phyloP scores from a whole-genome alignment of 2,888 invertebrate genomes.

The Poecilobothrus nobilitatus region DNA sequence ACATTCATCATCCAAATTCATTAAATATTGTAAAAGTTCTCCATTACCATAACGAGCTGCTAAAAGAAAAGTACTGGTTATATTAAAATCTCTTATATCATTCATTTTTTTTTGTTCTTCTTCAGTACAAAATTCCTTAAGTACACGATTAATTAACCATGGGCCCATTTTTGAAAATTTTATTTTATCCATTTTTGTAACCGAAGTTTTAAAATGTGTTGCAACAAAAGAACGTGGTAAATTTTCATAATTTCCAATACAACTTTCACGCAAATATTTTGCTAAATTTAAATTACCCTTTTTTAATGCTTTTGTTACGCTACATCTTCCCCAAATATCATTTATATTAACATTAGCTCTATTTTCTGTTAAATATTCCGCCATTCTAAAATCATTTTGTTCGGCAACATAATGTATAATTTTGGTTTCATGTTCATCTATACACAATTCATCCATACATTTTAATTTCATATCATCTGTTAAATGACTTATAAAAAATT shows the following conservation, averaged over 20 bases:
- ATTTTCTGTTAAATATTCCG: neutral
- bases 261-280: neutral
- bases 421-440: neutral
- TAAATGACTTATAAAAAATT: neutral
- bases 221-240: neutral
- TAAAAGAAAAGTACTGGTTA: neutral
- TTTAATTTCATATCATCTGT: neutral
- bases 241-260: neutral
- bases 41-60: neutral
- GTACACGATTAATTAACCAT: neutral
- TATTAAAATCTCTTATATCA: neutral
- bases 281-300: conserved; percentile 12
- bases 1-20: neutral
- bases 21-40: neutral
- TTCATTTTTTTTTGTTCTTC: neutral
- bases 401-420: neutral
- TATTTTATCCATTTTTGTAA: neutral
- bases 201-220: neutral
- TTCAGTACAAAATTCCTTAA: neutral
- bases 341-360: neutral
- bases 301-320: conserved; percentile 12
- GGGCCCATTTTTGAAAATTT: neutral
- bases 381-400: neutral
- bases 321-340: neutral
- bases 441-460: neutral